Percentiles rank a stretch among this genome's conserved stretches.
These are phyloP conservation scores for Batillaria attramentaria DNA, from an alignment of 1,140 invertebrate genomes.

Conservation along the genomic window DNA sequence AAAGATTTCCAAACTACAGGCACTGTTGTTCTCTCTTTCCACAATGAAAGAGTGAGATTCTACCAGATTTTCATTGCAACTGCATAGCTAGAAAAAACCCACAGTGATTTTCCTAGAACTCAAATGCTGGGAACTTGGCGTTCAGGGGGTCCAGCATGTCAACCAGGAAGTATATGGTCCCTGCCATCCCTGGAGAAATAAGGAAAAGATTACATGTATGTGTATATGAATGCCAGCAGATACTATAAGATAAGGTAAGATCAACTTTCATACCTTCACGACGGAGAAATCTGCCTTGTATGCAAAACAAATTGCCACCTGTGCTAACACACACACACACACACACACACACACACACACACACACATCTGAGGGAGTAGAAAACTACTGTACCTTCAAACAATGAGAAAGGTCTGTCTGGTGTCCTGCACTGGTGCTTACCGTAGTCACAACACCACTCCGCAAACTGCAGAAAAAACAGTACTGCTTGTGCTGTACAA, in stretches of 20 bases:
- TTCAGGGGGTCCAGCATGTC: slow-evolving; percentile 77
- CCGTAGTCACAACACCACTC: slow-evolving; percentile 87
- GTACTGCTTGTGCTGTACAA: slow-evolving; percentile 9
- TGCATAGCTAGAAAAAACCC: too few species aligned
- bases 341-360: background rate
- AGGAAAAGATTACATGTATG: slow-evolving; percentile 23
- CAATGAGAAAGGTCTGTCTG: slow-evolving; percentile 87
- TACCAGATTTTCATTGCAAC: too few species aligned
- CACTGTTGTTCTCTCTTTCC: too few species aligned
- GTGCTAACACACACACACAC: background rate
- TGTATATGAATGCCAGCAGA: background rate
- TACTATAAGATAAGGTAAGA: background rate
- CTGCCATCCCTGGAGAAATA: slow-evolving; percentile 73
- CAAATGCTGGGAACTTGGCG: slow-evolving; percentile 80
- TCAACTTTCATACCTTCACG: background rate
- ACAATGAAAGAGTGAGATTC: too few species aligned
- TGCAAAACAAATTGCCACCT: background rate
- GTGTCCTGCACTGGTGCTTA: slow-evolving; percentile 77
- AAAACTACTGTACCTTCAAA: slow-evolving; percentile 82
- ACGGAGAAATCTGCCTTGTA: background rate
- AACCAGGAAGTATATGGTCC: slow-evolving; percentile 80
- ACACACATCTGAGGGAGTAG: too few species aligned
- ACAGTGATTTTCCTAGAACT: too few species aligned
- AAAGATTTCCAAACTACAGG: too few species aligned
- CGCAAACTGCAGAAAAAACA: slow-evolving; percentile 84